Percentiles rank a stretch among this genome's conserved stretches.
Evolutionary conservation across 1,140 invertebrate species (phyloP).

Genomic region (Dufourea novaeangliae): DNA sequence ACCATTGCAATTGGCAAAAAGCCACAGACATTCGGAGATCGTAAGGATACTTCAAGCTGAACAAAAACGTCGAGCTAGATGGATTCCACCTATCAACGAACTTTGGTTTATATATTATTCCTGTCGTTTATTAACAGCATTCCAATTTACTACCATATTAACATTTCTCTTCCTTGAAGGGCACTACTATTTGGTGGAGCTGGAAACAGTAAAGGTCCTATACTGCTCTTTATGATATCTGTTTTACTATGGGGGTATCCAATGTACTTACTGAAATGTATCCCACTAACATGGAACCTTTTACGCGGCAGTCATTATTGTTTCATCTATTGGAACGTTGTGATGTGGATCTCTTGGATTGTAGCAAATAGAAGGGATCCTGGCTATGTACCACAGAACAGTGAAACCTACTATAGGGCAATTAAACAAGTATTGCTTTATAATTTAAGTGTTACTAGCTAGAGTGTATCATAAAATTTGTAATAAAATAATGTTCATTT

Average conservation of each 20-base stretch:
- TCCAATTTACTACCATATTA: neutral
- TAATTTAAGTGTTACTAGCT: neutral
- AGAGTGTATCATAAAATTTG: neutral
- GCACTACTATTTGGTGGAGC: slow-evolving; percentile 94
- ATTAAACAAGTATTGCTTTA: slow-evolving; percentile 86
- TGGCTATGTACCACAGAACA: slow-evolving; percentile 93
- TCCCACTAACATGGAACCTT: slow-evolving; percentile 95
- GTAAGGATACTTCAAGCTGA: slow-evolving; percentile 90
- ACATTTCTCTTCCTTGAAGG: slow-evolving; percentile 74
- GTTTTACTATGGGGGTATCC: slow-evolving; percentile 95
- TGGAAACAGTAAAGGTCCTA: slow-evolving; percentile 93
- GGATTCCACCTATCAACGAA: slow-evolving; percentile 93
- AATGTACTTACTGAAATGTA: slow-evolving; percentile 94
- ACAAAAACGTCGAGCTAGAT: slow-evolving; percentile 89
- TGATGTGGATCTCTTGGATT: slow-evolving; percentile 97
- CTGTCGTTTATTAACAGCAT: neutral
- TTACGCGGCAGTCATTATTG: slow-evolving; percentile 92
- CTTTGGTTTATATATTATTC: slow-evolving; percentile 86
- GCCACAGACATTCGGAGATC: slow-evolving; percentile 92
- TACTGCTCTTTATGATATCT: slow-evolving; percentile 92
- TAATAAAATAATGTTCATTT: slow-evolving; percentile 32
- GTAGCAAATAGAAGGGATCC: slow-evolving; percentile 93
- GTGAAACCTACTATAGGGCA: slow-evolving; percentile 93
- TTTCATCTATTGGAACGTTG: slow-evolving; percentile 93
- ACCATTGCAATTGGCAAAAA: slow-evolving; percentile 92